Evolutionary conservation across 2,113 vertebrate species (phyloP), one percentile per base, ranked within the genome.

Genomic region (Thymallus thymallus): DNA sequence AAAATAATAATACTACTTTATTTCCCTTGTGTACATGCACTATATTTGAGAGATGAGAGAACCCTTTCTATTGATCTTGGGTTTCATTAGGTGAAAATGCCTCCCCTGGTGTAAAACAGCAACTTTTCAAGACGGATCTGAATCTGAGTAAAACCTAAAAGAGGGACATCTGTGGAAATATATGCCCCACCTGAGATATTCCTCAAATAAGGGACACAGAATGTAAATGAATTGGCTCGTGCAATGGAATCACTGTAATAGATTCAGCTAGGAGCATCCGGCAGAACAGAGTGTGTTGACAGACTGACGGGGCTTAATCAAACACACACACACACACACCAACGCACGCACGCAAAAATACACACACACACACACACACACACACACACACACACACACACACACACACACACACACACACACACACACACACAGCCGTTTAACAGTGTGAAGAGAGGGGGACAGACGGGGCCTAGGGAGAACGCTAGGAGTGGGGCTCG

Each of bases 11-110:
- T 87, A 86, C 82, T 88, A 72, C 86, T 88, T 91, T 90, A 92
- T 91, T 92, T 90, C 89, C 89, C 89, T 88, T 84, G 91, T 90
- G 91, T 90, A 85, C 84, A 80, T 90, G 80, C 78, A 84, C 87
- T 88, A 88, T 90, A 85, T 90, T 89, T 89, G 87, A 88, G 86
- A 79, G 66, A 82, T 87, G 82, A 88, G 80, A 91, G n/a, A 79
- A 69, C 26, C 68, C 35, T 80, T 51, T 87, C 83, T 91, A 91
- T 90, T 92, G 90, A 92, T 92, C 90, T 86, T 74, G 74, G 82
- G 82, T 90, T 93, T 91, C 88, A 91, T 91, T 89, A 91, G 87
- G 91, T 91, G 90, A 88, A 90, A 89, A 91, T 84, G 83, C 80
- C 82, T 88, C 84, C 88, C 89, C 41, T 4, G 77, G 80, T 88